Evolutionary conservation across 2,888 invertebrate genomes (phyloP).

Genomic region (Ganaspis brasiliensis): DNA sequence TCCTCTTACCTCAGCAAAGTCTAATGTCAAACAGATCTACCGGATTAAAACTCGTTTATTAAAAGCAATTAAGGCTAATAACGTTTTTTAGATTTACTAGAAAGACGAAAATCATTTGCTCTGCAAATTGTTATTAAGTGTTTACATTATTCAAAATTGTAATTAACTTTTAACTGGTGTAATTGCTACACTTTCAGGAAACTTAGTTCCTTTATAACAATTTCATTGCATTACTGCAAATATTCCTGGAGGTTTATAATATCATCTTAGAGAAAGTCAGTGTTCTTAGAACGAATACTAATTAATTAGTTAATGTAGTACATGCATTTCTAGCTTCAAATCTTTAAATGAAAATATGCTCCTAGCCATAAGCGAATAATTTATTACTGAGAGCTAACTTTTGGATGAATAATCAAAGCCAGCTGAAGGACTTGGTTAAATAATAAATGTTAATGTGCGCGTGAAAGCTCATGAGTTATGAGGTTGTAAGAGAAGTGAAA

Average conservation of each 20-base stretch:
- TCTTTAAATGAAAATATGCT: slow-evolving; percentile 11
- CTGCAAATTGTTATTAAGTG: too few species aligned
- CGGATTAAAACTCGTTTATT: too few species aligned
- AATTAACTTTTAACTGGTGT: not conserved
- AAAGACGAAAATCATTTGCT: too few species aligned
- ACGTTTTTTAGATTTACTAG: too few species aligned
- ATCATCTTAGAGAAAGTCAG: not conserved
- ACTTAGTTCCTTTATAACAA: not conserved
- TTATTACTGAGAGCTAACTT: slow-evolving; percentile 11
- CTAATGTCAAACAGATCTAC: not conserved
- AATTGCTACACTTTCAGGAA: not conserved
- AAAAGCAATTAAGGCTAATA: too few species aligned
- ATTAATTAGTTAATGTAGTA: not conserved
- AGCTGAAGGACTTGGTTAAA: slow-evolving; percentile 35
- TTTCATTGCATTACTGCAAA: not conserved
- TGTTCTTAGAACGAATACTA: not conserved
- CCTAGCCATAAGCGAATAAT: slow-evolving; percentile 26
- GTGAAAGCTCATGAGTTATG: slow-evolving; percentile 38
- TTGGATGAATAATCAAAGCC: slow-evolving; percentile 37
- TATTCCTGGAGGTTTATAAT: not conserved
- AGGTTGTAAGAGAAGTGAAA: slow-evolving; percentile 36
- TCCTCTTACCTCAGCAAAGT: not conserved
- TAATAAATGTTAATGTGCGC: slow-evolving; percentile 41
- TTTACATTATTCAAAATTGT: too few species aligned
- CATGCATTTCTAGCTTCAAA: not conserved